Conservation (phyloP, 2,113 vertebrate genomes). For the Chlamydotis undulata region DNA sequence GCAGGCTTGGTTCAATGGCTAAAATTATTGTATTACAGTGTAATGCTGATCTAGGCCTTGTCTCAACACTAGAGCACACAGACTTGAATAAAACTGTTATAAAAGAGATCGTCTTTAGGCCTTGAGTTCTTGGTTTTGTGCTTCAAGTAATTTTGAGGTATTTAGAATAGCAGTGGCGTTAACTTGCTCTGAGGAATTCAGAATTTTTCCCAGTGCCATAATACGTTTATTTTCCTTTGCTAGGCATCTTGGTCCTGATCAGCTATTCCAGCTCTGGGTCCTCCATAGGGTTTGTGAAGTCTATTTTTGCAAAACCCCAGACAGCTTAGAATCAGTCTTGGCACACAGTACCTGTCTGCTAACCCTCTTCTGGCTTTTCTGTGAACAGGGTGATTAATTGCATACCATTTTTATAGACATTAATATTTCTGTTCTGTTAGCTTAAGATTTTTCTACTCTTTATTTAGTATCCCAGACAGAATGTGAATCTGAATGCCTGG, state of each 20-base stretch:
- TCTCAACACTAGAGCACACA: slow-evolving; percentile 89
- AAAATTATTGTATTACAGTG: slow-evolving; percentile 80
- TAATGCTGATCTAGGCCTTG: slow-evolving; percentile 83
- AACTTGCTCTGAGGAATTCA: not conserved
- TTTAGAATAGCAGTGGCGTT: not conserved
- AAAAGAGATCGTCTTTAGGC: slow-evolving; percentile 35
- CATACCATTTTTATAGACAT: not conserved
- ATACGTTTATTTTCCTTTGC: not conserved
- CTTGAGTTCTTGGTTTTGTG: not conserved
- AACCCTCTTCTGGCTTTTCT: not conserved
- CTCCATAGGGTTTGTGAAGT: not conserved
- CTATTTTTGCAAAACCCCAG: not conserved
- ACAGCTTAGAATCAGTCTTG: not conserved
- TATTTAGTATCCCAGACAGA: not conserved
- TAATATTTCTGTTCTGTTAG: slow-evolving; percentile 6
- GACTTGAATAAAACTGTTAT: slow-evolving; percentile 90
- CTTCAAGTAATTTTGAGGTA: not conserved
- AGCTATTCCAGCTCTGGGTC: not conserved
- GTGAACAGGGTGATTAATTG: not conserved
- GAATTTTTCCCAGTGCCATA: not conserved
- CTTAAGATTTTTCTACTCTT: not conserved
- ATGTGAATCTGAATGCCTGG: not conserved
- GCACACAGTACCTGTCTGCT: not conserved
- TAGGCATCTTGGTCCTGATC: not conserved
- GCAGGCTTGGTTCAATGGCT: slow-evolving; percentile 85